Conservation (phyloP, 2,113 vertebrate species). For the Oncorhynchus kisutch region DNA sequence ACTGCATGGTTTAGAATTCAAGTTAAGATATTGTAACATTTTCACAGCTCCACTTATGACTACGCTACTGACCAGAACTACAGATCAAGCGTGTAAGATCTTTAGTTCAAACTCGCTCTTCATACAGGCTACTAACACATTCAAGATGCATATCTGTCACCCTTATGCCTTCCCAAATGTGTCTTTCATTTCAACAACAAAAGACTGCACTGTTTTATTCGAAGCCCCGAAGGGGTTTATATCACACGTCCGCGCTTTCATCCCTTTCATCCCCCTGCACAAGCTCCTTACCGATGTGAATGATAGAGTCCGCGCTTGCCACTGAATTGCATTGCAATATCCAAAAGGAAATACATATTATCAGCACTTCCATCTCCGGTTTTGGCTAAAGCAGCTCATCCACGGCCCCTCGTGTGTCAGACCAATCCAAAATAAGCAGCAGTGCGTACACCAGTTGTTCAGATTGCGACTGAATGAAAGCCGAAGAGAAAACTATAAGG, state of each 20-base stretch:
- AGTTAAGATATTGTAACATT: not conserved
- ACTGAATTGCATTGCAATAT: slow-evolving; percentile 90
- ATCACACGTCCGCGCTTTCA: slow-evolving; percentile 14
- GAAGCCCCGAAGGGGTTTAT: not conserved
- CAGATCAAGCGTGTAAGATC: not conserved
- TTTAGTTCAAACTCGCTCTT: not conserved
- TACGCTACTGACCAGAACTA: not conserved
- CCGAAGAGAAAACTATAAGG: slow-evolving; percentile 48
- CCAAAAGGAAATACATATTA: slow-evolving; percentile 89
- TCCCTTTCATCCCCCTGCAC: slow-evolving; percentile 5
- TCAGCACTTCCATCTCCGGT: slow-evolving; percentile 94
- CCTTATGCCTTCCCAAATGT: not conserved
- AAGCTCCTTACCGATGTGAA: slow-evolving; percentile 91
- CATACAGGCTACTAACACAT: not conserved
- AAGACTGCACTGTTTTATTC: not conserved
- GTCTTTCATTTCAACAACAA: not conserved
- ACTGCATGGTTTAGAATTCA: slow-evolving; percentile 27
- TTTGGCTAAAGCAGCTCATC: slow-evolving; percentile 83
- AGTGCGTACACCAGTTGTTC: slow-evolving; percentile 50
- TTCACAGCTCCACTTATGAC: not conserved
- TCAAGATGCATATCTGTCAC: not conserved
- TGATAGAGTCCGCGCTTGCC: slow-evolving; percentile 93
- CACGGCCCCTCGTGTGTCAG: slow-evolving; percentile 67
- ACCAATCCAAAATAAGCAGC: slow-evolving; percentile 61
- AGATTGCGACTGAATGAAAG: slow-evolving; percentile 29